phyloP scores from a whole-genome alignment of 2,797 vertebrate species.

The Sphenodon punctatus region DNA sequence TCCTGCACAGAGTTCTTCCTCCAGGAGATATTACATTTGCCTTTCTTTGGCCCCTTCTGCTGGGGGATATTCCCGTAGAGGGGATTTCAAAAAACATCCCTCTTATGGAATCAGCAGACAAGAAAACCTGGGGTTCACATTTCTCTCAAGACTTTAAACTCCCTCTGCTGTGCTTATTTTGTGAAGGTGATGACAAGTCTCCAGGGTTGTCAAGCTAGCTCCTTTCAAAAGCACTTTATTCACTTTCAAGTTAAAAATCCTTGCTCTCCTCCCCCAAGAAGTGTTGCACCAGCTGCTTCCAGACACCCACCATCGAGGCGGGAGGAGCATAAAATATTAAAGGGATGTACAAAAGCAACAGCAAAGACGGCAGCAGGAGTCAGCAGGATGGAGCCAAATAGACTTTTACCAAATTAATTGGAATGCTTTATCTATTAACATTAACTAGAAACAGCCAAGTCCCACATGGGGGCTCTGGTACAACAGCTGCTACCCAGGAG shows the following conservation, averaged over 20 bases:
- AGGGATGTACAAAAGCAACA: neutral
- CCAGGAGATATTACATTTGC: neutral
- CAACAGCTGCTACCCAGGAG: neutral
- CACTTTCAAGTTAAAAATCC: neutral
- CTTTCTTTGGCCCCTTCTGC: neutral
- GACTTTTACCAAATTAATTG: neutral
- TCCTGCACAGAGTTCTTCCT: neutral
- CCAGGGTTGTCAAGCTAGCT: neutral
- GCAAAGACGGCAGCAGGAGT: neutral
- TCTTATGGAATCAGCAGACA: neutral
- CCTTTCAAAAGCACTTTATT: neutral
- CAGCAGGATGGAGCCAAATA: neutral
- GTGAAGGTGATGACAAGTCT: neutral
- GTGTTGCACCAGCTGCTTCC: neutral
- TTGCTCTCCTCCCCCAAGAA: neutral
- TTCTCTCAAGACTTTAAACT: neutral
- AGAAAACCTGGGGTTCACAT: neutral
- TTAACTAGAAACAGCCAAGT: neutral
- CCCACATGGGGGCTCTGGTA: fast-evolving
- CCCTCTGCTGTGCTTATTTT: neutral
- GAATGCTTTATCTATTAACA: neutral
- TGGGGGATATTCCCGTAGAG: neutral
- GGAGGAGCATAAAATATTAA: neutral
- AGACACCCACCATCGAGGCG: neutral
- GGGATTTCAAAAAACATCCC: neutral